Evolutionary conservation across 2,113 vertebrate genomes (phyloP).

Genomic region (Phrynocephalus versicolor): DNA sequence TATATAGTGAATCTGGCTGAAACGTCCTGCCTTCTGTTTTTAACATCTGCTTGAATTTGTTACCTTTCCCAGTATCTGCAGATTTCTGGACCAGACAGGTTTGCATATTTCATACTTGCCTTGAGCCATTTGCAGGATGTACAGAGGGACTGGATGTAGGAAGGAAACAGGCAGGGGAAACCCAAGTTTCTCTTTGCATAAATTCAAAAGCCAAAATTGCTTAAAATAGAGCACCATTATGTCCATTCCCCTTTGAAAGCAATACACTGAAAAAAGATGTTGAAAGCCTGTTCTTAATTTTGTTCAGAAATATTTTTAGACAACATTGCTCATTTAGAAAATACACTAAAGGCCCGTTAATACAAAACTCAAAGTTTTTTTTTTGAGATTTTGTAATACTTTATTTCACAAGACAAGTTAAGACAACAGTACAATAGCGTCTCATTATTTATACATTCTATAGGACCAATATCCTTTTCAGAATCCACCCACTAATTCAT

Average conservation of each 20-base stretch:
- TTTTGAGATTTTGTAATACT: too few relatives aligned
- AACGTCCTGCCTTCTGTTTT: slow-evolving; percentile 8
- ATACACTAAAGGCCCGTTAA: slow-evolving; percentile 3
- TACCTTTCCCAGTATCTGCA: not conserved
- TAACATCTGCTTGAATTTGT: not conserved
- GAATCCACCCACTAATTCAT: too few relatives aligned
- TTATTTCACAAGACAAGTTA: too few relatives aligned
- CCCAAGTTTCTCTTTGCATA: not conserved
- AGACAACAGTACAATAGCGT: too few relatives aligned
- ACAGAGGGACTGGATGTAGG: not conserved
- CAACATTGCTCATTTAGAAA: slow-evolving; percentile 37
- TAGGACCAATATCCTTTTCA: too few relatives aligned
- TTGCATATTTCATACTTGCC: slow-evolving; percentile 26
- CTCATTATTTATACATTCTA: too few relatives aligned
- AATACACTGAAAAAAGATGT: slow-evolving; percentile 14
- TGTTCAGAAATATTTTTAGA: slow-evolving; percentile 22
- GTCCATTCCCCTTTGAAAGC: not conserved
- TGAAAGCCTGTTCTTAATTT: slow-evolving; percentile 44
- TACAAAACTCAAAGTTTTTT: too few relatives aligned
- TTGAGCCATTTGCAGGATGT: not conserved
- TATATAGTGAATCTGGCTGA: not conserved
- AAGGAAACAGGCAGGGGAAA: not conserved
- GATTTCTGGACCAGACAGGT: slow-evolving; percentile 8
- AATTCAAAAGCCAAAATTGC: not conserved
- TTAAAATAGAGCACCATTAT: slow-evolving; percentile 18